Conservation (phyloP, 2,113 vertebrate genomes). For the Festucalex cinctus region DNA sequence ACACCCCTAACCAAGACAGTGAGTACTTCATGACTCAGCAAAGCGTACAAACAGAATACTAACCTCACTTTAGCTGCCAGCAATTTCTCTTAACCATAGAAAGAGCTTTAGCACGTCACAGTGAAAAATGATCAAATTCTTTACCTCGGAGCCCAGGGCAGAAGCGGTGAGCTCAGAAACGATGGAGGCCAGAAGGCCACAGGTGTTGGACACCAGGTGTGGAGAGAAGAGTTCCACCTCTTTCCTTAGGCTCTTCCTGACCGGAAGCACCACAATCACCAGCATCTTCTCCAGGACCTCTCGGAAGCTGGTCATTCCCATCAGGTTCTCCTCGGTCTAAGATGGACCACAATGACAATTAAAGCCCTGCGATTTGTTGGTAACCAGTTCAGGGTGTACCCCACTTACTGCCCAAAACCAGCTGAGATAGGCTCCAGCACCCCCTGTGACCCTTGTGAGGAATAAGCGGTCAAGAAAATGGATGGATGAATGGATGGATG, state of each 20-base stretch:
- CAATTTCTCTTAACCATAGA: background rate
- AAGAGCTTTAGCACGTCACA: background rate
- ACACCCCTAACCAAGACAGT: slow-evolving; percentile 20
- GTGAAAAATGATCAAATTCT: background rate
- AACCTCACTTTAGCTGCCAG: too few species aligned
- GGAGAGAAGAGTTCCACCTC: slow-evolving; percentile 95
- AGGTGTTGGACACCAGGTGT: slow-evolving; percentile 95
- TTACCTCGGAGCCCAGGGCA: slow-evolving; percentile 94
- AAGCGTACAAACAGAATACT: background rate
- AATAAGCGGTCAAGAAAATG: too few species aligned
- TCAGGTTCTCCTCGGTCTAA: slow-evolving; percentile 94
- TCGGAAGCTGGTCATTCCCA: slow-evolving; percentile 95
- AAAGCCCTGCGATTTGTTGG: too few species aligned
- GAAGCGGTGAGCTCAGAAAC: slow-evolving; percentile 97
- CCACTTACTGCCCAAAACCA: too few species aligned
- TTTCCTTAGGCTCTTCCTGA: slow-evolving; percentile 90
- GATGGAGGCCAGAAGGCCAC: slow-evolving; percentile 91
- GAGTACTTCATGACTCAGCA: slow-evolving; percentile 33
- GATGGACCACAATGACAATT: background rate
- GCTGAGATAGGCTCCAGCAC: too few species aligned
- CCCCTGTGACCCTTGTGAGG: too few species aligned
- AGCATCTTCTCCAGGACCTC: slow-evolving; percentile 98
- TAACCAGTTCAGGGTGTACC: too few species aligned
- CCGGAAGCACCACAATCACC: slow-evolving; percentile 94
- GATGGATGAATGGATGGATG: too few species aligned